Evolutionary conservation across 2,113 vertebrate genomes (phyloP).

Genomic region (Pangasianodon gigas): DNA sequence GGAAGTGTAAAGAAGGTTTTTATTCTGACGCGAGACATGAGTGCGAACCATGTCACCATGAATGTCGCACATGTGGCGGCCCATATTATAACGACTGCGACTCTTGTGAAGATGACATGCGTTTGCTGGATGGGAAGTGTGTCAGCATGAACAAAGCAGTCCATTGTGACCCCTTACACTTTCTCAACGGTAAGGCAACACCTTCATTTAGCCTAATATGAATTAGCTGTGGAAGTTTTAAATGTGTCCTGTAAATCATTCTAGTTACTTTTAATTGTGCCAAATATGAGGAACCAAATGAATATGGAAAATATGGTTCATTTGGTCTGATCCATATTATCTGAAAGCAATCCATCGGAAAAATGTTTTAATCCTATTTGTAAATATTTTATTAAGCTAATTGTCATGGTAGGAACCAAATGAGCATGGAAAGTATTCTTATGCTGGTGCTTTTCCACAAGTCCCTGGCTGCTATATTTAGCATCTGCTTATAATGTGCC

Average conservation of each 20-base stretch:
- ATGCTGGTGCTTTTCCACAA: neutral
- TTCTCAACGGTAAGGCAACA: slow-evolving; percentile 73
- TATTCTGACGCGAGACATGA: slow-evolving; percentile 73
- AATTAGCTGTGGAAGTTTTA: neutral
- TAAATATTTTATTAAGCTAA: neutral
- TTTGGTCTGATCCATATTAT: neutral
- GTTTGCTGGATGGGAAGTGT: slow-evolving; percentile 71
- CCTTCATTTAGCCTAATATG: neutral
- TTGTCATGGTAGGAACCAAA: neutral
- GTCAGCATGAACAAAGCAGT: slow-evolving; percentile 35
- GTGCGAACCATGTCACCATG: slow-evolving; percentile 81
- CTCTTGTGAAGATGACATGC: slow-evolving; percentile 68
- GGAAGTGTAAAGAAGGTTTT: slow-evolving; percentile 78
- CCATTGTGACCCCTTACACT: slow-evolving; percentile 54
- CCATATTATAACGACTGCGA: slow-evolving; percentile 74
- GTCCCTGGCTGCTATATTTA: slow-evolving; percentile 12
- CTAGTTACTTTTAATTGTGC: neutral
- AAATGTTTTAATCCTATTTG: neutral
- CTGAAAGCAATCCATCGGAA: neutral
- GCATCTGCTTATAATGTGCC: neutral
- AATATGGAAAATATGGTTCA: neutral
- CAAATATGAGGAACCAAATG: neutral
- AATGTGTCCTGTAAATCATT: neutral
- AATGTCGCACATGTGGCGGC: slow-evolving; percentile 79
- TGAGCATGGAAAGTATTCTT: neutral